These are phyloP conservation scores for cat (Felis catus) DNA, from an alignment of 2,113 vertebrate species.

Conservation along the genomic window F.catus_Fca126_mat1.0 CM031419.1:205372501-205373000, in stretches of 20 bases:
- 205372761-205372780: not conserved
- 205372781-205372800: not conserved
- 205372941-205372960: not conserved
- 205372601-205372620: not conserved
- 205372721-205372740: not conserved
- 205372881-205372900: not conserved
- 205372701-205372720: not conserved
- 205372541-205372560: not conserved
- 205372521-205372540: not conserved
- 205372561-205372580: not conserved
- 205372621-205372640: not conserved
- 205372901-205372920: not conserved
- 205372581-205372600: not conserved
- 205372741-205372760: not conserved
- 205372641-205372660: not conserved
- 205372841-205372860: not conserved
- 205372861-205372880: not conserved
- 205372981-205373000: conserved; percentile 38
- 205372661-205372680: not conserved
- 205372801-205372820: not conserved
- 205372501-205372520: not conserved
- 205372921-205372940: not conserved
- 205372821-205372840: not conserved
- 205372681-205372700: not conserved
- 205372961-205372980: conserved; percentile 4